Conservation (phyloP, 2,888 invertebrate species). For the Trachelus stipa region DNA sequence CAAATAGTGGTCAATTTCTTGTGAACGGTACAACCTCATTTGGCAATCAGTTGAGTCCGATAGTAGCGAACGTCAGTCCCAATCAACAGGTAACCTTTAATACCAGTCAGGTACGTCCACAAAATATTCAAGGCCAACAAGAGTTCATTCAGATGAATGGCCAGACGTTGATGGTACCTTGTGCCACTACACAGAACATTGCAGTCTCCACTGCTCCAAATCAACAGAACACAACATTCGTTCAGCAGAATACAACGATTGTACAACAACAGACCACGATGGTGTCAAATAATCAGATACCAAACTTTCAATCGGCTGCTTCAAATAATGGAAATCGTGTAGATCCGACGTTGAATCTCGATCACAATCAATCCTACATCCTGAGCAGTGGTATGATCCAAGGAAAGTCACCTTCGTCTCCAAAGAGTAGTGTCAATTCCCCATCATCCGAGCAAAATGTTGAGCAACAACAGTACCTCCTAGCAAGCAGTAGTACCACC, state of each 20-base stretch:
- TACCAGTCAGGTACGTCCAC: constrained; percentile 67
- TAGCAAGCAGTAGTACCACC: constrained; percentile 46
- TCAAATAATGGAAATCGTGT: constrained; percentile 59
- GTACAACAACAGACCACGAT: constrained; percentile 85
- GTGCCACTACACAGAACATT: constrained; percentile 71
- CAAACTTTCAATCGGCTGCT: constrained; percentile 61
- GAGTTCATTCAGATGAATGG: constrained; percentile 81
- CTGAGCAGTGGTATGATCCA: constrained; percentile 59
- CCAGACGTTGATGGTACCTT: constrained; percentile 79
- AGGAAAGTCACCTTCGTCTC: constrained; percentile 53
- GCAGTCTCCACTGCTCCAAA: constrained; percentile 70
- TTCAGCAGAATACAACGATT: constrained; percentile 88
- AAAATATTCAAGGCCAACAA: constrained; percentile 71
- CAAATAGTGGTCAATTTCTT: constrained; percentile 79
- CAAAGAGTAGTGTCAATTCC: constrained; percentile 53
- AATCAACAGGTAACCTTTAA: constrained; percentile 76
- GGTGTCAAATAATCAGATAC: constrained; percentile 76
- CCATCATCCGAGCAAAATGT: constrained; percentile 59
- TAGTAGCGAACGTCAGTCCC: constrained; percentile 80
- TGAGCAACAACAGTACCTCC: constrained; percentile 58
- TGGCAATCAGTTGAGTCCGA: constrained; percentile 83
- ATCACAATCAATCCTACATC: constrained; percentile 69
- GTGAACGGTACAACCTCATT: constrained; percentile 78
- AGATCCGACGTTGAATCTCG: constrained; percentile 70
- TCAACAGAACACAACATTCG: constrained; percentile 78